phyloP scores from a whole-genome alignment of 2,797 vertebrate genomes.

The Trematomus bernacchii region DNA sequence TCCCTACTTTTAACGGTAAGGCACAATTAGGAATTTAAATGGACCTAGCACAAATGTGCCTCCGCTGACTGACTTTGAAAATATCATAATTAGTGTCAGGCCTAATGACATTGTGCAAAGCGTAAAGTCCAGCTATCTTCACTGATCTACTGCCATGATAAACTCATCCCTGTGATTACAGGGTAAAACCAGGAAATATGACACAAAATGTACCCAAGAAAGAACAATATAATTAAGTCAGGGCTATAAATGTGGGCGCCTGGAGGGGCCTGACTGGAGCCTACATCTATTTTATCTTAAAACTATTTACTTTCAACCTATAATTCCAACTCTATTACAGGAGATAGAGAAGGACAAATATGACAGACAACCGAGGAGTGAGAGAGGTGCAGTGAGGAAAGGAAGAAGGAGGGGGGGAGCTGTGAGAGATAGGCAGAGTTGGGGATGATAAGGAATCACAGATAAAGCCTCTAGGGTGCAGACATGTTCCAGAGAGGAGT shows the following conservation, averaged over 20 bases:
- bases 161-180: constrained; percentile 55
- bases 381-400: background rate
- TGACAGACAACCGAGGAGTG: constrained; percentile 52
- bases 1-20: constrained; percentile 57
- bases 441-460: constrained; percentile 76
- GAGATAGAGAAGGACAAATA: constrained; percentile 72
- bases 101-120: constrained; percentile 59
- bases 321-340: constrained; percentile 66
- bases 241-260: constrained; percentile 25
- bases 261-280: constrained; percentile 19
- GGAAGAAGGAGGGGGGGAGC: constrained; percentile 31
- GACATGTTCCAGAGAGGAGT: constrained; percentile 76
- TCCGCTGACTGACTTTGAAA: constrained; percentile 72
- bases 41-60: constrained; percentile 54
- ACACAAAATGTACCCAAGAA: constrained; percentile 37
- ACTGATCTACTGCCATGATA: constrained; percentile 47
- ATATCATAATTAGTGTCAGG: constrained; percentile 71
- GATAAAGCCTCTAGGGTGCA: constrained; percentile 77
- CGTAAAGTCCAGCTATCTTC: constrained; percentile 54
- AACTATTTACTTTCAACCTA: constrained; percentile 59
- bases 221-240: constrained; percentile 40
- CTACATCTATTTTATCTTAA: constrained; percentile 51
- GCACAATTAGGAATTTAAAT: constrained; percentile 74
- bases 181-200: constrained; percentile 29
- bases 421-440: constrained; percentile 65